Percentiles rank a stretch among this genome's conserved stretches.
Conservation (phyloP, 2,888 invertebrate species). For the Keiferia lycopersicella region DNA sequence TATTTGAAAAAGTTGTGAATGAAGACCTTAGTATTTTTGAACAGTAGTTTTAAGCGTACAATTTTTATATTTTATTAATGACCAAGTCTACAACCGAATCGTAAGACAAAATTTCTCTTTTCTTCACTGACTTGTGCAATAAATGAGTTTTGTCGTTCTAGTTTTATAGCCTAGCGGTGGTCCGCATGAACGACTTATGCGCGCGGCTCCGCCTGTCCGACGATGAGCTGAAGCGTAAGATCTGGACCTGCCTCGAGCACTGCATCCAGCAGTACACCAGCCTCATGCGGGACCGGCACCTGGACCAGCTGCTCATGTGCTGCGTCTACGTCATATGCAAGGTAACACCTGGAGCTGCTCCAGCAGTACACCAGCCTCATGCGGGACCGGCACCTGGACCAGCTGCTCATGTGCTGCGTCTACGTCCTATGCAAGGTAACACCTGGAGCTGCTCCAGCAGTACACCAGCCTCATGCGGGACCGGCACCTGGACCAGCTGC, state of each 20-base stretch:
- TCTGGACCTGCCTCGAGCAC: slow-evolving; percentile 98
- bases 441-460: no score
- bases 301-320: slow-evolving; percentile 99
- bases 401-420: no score
- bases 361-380: no score
- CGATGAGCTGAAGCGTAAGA: slow-evolving; percentile 88
- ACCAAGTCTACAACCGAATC: neutral
- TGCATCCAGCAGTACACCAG: slow-evolving; percentile 91
- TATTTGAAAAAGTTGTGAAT: no score
- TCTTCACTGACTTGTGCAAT: neutral
- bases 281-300: slow-evolving; percentile 95
- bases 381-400: no score
- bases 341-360: no score
- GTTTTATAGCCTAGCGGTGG: slow-evolving; percentile 96
- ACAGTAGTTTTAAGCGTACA: no score
- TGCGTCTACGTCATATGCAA: slow-evolving; percentile 97
- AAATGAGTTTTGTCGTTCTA: slow-evolving; percentile 59
- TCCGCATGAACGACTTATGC: slow-evolving; percentile 96
- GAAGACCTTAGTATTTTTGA: no score
- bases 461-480: no score
- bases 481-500: no score
- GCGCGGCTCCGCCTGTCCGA: slow-evolving; percentile 86
- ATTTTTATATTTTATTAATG: no score
- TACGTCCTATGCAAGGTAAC: no score
- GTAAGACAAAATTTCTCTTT: neutral